Percentiles rank a stretch among this genome's conserved stretches.
Evolutionary conservation across 1,140 invertebrate genomes (phyloP).

Genomic region (Drosophila serrata): DNA sequence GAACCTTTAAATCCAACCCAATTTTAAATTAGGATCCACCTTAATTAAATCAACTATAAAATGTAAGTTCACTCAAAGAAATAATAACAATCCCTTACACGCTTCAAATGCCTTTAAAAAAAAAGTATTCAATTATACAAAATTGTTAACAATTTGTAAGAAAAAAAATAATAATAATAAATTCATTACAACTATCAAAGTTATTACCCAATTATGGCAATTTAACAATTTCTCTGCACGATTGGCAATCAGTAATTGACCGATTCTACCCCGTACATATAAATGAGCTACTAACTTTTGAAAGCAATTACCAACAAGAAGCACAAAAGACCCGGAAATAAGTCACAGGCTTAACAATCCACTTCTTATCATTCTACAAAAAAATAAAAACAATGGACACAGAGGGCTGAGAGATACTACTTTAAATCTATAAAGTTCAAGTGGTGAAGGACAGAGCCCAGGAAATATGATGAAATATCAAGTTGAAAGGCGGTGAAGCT

Average conservation of each 20-base stretch:
- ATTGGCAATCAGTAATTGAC: constrained; percentile 16
- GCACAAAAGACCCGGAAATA: neutral
- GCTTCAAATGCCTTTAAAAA: neutral
- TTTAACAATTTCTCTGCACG: constrained; percentile 19
- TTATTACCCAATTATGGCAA: constrained; percentile 12
- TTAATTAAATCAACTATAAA: neutral
- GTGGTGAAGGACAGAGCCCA: constrained; percentile 1
- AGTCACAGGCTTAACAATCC: neutral
- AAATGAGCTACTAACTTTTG: constrained; percentile 26
- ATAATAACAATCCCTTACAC: neutral
- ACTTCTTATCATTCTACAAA: constrained; percentile 5
- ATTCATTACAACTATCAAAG: constrained; percentile 10
- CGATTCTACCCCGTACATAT: neutral
- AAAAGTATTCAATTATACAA: constrained; percentile 12
- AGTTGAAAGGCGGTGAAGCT: constrained; percentile 12
- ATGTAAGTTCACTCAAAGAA: neutral
- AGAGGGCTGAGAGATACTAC: constrained; percentile 6
- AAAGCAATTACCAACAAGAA: constrained; percentile 3
- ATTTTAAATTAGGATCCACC: neutral
- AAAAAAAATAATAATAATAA: too few relatives aligned
- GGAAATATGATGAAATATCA: constrained; percentile 42
- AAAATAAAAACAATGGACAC: neutral
- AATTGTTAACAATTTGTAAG: neutral
- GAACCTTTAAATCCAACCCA: neutral
- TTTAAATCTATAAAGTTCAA: constrained; percentile 26